These are phyloP conservation scores for Thamnaconus septentrionalis DNA, from an alignment of 2,113 vertebrate species.

Conservation along the genomic window DNA sequence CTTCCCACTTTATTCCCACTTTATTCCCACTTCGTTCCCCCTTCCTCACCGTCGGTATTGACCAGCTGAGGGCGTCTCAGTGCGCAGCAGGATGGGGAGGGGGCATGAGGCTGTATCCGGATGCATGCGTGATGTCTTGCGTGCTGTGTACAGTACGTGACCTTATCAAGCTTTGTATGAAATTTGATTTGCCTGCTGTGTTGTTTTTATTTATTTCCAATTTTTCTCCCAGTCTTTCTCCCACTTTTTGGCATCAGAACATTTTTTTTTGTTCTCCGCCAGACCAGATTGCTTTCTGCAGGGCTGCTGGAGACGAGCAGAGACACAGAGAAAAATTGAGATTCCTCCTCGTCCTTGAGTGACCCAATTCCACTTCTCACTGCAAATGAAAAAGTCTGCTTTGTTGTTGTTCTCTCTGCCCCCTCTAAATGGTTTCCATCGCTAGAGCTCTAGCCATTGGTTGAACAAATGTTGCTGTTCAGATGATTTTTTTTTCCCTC, in stretches of 20 bases:
- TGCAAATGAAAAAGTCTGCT: conserved; percentile 40
- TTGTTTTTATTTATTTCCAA: conserved; percentile 3
- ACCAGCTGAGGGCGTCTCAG: conserved; percentile 27
- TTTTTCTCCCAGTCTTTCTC: conserved; percentile 32
- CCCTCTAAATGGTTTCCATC: conserved; percentile 24
- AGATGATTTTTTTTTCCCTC: background rate
- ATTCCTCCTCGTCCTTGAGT: conserved; percentile 60
- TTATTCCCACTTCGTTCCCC: conserved; percentile 12
- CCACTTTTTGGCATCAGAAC: background rate
- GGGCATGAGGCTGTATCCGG: conserved; percentile 19
- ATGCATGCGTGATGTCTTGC: conserved; percentile 5
- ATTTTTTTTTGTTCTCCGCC: conserved; percentile 8
- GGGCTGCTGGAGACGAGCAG: conserved; percentile 35
- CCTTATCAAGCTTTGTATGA: conserved; percentile 48
- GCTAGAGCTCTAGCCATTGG: conserved; percentile 19
- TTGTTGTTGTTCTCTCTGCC: conserved; percentile 8
- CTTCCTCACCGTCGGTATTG: conserved; percentile 54
- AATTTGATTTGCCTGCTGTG: conserved; percentile 44
- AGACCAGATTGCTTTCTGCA: conserved; percentile 58
- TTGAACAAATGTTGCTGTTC: conserved; percentile 30
- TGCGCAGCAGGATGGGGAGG: conserved; percentile 34
- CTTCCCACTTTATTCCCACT: conserved; percentile 3
- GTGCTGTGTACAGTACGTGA: conserved; percentile 10
- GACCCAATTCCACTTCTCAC: conserved; percentile 51
- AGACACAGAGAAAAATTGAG: conserved; percentile 34